Percentiles rank a stretch among this genome's conserved stretches.
phyloP scores from a whole-genome alignment of 1,140 invertebrate genomes.

The Coptotermes formosanus region DNA sequence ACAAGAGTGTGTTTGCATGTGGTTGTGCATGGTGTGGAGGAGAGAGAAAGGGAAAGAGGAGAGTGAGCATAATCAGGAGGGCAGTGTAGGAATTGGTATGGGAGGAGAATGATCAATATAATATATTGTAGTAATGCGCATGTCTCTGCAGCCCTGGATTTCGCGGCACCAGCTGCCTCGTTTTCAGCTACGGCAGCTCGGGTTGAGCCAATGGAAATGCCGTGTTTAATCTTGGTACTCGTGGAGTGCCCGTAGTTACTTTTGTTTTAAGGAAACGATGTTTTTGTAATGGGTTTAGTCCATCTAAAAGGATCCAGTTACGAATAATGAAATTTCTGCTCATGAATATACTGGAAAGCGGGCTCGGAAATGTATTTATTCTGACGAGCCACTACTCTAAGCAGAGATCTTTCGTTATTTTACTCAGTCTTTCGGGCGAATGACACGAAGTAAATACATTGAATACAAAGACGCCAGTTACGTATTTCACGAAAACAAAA shows the following conservation, averaged over 20 bases:
- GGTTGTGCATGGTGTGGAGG: background rate
- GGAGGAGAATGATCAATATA: conserved; percentile 12
- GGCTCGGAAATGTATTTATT: too few species aligned
- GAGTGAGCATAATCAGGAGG: background rate
- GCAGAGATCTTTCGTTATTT: too few species aligned
- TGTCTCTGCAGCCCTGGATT: background rate
- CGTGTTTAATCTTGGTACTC: background rate
- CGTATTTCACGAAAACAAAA: too few species aligned
- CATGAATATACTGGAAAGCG: background rate
- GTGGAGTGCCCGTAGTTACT: background rate
- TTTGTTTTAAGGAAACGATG: background rate
- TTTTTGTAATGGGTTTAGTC: background rate
- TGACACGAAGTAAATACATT: too few species aligned
- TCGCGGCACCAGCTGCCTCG: background rate
- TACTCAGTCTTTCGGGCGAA: too few species aligned
- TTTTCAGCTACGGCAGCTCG: background rate
- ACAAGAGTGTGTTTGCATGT: conserved; percentile 15
- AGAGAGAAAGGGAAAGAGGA: background rate
- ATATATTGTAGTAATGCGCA: background rate
- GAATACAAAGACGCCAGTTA: too few species aligned
- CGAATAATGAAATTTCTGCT: background rate
- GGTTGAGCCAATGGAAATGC: background rate
- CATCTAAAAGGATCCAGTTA: too few species aligned
- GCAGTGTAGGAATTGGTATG: background rate
- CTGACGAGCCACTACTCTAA: too few species aligned